phyloP scores from a whole-genome alignment of 2,888 invertebrate genomes.

The Drosophila kambysellisi region DNA sequence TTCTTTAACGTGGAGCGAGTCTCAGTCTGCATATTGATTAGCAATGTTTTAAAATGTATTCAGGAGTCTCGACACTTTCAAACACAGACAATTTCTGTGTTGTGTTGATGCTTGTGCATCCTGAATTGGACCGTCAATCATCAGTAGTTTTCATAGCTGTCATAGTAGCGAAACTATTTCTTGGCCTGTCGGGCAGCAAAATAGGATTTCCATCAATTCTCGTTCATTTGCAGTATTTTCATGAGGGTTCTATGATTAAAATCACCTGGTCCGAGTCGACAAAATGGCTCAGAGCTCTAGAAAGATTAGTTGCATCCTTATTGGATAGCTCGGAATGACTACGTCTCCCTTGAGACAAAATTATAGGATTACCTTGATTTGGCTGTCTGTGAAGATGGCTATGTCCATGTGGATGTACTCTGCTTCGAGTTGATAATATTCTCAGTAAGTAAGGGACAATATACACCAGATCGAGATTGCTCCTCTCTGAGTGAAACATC shows the following conservation, averaged over 20 bases:
- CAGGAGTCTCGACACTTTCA: background rate
- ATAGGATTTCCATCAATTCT: background rate
- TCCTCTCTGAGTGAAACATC: background rate
- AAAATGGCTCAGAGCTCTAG: background rate
- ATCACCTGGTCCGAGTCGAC: background rate
- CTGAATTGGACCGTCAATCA: background rate
- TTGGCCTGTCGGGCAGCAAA: background rate
- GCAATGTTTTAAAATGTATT: background rate
- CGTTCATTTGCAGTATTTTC: background rate
- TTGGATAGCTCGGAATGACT: background rate
- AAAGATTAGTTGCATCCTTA: background rate
- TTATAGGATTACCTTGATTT: background rate
- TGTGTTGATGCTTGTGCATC: no score
- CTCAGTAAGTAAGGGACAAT: background rate
- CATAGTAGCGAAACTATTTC: background rate
- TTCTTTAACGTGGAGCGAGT: background rate
- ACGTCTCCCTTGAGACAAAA: background rate
- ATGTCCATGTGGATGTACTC: background rate
- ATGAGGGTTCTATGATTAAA: background rate
- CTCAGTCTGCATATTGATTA: background rate
- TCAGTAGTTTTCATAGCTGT: background rate
- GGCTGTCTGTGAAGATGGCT: background rate
- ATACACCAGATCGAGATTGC: background rate
- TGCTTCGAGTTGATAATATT: background rate
- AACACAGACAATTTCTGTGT: background rate